Percentiles rank a stretch among this genome's conserved stretches.
Evolutionary conservation across 2,888 invertebrate species (phyloP).

Genomic region (Pandemis corylana): DNA sequence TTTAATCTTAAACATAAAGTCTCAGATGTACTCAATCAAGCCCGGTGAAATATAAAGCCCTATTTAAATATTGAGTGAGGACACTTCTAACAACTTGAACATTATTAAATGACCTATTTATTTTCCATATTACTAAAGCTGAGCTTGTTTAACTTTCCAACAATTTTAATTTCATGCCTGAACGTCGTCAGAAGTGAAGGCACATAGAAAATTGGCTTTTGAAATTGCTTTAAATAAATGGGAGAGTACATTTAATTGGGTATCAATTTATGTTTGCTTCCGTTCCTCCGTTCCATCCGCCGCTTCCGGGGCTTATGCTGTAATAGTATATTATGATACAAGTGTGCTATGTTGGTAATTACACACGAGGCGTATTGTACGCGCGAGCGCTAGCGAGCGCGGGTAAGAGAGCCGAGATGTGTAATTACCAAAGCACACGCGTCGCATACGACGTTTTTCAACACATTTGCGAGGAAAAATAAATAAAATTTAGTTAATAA

Average conservation of each 20-base stretch:
- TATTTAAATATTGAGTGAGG: neutral
- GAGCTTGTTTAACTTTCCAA: neutral
- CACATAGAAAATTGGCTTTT: neutral
- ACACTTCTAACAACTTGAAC: neutral
- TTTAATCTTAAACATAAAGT: neutral
- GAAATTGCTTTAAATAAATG: slow-evolving; percentile 17
- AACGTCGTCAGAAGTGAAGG: neutral
- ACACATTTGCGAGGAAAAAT: too few species aligned
- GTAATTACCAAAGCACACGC: too few species aligned
- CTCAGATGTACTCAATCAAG: neutral
- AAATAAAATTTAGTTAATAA: too few species aligned
- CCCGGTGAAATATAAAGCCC: neutral
- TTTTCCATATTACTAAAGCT: neutral
- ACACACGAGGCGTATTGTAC: too few species aligned
- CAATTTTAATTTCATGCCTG: slow-evolving; percentile 20
- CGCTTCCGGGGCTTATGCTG: neutral
- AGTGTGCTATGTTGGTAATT: too few species aligned
- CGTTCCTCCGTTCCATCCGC: slow-evolving; percentile 4
- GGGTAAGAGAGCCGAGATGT: too few species aligned
- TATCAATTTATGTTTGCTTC: neutral
- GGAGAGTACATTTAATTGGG: slow-evolving; percentile 1
- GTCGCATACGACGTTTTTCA: too few species aligned
- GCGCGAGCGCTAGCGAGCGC: too few species aligned
- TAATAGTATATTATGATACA: too few species aligned
- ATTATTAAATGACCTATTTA: neutral